Evolutionary conservation across 1,140 invertebrate genomes (phyloP).

Genomic region (Odontomachus brunneus): DNA sequence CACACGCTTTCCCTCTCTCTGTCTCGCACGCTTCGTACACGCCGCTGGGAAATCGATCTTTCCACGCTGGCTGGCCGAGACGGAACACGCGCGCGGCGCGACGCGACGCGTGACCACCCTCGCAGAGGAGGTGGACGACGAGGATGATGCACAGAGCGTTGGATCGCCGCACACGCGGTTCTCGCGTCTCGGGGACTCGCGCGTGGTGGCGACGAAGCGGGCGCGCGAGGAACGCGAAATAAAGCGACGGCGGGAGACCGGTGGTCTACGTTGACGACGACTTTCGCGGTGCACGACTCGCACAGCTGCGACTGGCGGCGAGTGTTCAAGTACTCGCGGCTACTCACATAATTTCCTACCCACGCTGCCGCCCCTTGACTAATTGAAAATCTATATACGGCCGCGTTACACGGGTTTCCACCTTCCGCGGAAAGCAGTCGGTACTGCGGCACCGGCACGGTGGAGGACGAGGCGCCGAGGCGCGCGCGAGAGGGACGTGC

Average conservation of each 20-base stretch:
- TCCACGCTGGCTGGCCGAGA: background rate
- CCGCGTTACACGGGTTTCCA: constrained; percentile 61
- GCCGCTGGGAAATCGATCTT: constrained; percentile 41
- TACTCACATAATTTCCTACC: constrained; percentile 66
- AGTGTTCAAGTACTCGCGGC: constrained; percentile 15
- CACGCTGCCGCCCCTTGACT: constrained; percentile 62
- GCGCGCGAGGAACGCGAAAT: background rate
- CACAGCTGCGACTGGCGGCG: constrained; percentile 34
- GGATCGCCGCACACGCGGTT: constrained; percentile 16
- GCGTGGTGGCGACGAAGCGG: background rate
- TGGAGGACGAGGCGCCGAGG: constrained; percentile 14
- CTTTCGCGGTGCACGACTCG: no score
- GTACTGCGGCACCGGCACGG: constrained; percentile 72
- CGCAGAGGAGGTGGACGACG: no score
- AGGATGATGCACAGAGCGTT: no score
- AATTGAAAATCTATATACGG: constrained; percentile 75
- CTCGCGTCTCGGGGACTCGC: constrained; percentile 5
- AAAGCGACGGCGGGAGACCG: background rate
- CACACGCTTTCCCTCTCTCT: background rate
- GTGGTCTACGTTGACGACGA: no score
- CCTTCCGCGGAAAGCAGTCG: constrained; percentile 61
- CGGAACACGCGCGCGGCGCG: constrained; percentile 19
- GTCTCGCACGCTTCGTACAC: background rate
- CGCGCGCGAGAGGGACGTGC: constrained; percentile 29
- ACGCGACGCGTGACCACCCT: no score